phyloP scores from a whole-genome alignment of 1,140 invertebrate species.

The Tyrophagus putrescentiae region DNA sequence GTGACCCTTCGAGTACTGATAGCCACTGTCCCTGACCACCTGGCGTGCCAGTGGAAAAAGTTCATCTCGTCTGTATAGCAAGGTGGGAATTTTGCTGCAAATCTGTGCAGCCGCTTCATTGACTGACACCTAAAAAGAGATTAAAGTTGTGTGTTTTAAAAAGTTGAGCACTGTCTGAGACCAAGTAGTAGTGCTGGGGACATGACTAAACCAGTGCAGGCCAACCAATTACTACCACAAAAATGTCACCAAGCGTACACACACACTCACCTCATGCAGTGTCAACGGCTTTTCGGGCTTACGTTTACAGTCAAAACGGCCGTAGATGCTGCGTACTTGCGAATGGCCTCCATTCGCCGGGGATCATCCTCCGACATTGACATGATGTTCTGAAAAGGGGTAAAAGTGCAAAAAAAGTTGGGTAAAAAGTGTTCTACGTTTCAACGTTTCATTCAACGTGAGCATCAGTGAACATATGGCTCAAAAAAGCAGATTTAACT shows the following conservation, averaged over 20 bases:
- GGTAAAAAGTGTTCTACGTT: constrained; percentile 11
- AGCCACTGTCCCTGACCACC: constrained; percentile 80
- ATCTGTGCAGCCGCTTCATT: constrained; percentile 95
- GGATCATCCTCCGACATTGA: constrained; percentile 75
- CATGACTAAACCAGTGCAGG: not conserved
- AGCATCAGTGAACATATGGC: not conserved
- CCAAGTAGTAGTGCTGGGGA: not conserved
- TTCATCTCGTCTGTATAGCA: constrained; percentile 80
- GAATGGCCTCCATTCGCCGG: constrained; percentile 73
- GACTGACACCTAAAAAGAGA: constrained; percentile 55
- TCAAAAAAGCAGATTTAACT: not conserved
- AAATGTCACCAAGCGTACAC: not conserved
- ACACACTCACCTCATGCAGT: constrained; percentile 61
- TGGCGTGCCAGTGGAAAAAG: constrained; percentile 84
- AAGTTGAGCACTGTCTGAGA: not conserved
- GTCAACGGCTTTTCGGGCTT: constrained; percentile 89
- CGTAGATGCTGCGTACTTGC: constrained; percentile 94
- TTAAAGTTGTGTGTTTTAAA: constrained; percentile 1
- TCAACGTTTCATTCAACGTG: not conserved
- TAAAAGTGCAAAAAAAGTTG: not conserved
- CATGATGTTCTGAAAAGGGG: constrained; percentile 52
- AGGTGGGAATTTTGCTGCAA: constrained; percentile 68
- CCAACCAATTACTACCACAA: not conserved
- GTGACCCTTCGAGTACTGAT: constrained; percentile 66
- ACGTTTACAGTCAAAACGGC: constrained; percentile 81